Base-by-base conservation (phyloP, 2,888 invertebrate species). In the Erpobdella octoculata region DNA sequence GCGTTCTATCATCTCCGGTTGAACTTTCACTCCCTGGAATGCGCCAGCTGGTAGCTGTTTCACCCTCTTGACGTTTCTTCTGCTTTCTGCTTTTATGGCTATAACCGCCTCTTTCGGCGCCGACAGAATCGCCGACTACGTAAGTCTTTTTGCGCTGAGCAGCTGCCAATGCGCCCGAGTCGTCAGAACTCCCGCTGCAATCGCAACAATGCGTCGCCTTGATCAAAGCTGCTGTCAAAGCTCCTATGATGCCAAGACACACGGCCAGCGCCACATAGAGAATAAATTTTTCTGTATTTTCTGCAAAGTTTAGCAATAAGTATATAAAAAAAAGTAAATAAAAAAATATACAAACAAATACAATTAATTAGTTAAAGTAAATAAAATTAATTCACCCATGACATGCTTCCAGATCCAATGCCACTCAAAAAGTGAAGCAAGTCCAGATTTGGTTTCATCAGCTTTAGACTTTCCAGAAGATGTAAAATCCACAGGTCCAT, bases 1-100 rank as follows among this genome's bases (percentile, higher is more conserved):
- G n/a, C 35, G 68, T 66, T n/a, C 66, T 37, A 38, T 59, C 70
- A 41, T 72, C 72, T 5, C 64, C 70, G 3, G 62, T 69, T 1
- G 68, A 69, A 41, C 70, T 72, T 31, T 72, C 70, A 41, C 71
- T 71, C 9, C 67, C 71, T 15, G 71, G 67, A 41, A 66, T 46
- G n/a, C 41, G 36, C 71, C 71, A 71, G 9, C 48, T 58, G 2
- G 35, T 38, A 53, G 36, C 38, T 36, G 35, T 66, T 37, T 35
- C 58, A 21, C 38, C 58, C 58, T 67, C 38, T 21, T 62, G 31
- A 4, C 18, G 28, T 35, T 62, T 62, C 62, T 62, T 62, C 31
- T 35, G 28, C 33, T 35, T 62, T 35, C 33, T 62, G 28, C 35
- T 2, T 8, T 53, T 53, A 53, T 15, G 21, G 21, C 53, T 53